Percentiles rank a stretch among this genome's conserved stretches.
Conservation (phyloP, 2,797 vertebrate species). For the Channallabes apus region DNA sequence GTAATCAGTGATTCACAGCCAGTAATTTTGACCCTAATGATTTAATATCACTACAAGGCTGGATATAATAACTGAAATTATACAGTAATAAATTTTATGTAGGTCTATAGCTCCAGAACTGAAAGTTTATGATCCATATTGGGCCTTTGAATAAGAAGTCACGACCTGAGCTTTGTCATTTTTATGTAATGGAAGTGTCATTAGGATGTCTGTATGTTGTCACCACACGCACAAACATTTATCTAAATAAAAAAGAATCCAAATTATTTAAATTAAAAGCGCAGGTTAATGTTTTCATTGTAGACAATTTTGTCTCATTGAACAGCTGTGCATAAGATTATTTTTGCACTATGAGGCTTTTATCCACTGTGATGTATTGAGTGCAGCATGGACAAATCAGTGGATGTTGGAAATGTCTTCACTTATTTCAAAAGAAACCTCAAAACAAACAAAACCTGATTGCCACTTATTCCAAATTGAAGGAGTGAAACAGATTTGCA, state of each 20-base stretch:
- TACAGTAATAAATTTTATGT: constrained; percentile 26
- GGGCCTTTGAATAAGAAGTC: constrained; percentile 19
- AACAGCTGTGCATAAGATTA: constrained; percentile 40
- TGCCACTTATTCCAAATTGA: constrained; percentile 76
- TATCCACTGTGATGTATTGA: constrained; percentile 67
- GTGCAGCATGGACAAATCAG: constrained; percentile 54
- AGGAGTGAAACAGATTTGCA: constrained; percentile 71
- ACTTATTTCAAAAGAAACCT: constrained; percentile 70
- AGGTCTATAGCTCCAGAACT: constrained; percentile 2
- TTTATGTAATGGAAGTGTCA: constrained; percentile 10
- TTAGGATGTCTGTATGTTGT: constrained; percentile 29
- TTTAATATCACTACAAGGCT: constrained; percentile 21
- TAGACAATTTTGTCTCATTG: constrained; percentile 11
- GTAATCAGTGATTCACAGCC: not conserved
- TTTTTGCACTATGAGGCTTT: constrained; percentile 56
- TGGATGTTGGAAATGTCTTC: constrained; percentile 65
- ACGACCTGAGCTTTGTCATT: not conserved
- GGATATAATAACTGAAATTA: constrained; percentile 31
- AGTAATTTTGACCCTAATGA: constrained; percentile 21
- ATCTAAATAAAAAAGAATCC: not conserved
- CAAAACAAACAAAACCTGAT: constrained; percentile 74
- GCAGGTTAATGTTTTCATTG: constrained; percentile 8
- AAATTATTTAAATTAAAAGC: not conserved
- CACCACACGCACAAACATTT: not conserved
- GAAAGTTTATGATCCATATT: constrained; percentile 24